A percentile compares a stretch with the other conserved stretches of the same genome.
phyloP scores from a whole-genome alignment of 2,113 vertebrate genomes.

The Ranitomeya variabilis region DNA sequence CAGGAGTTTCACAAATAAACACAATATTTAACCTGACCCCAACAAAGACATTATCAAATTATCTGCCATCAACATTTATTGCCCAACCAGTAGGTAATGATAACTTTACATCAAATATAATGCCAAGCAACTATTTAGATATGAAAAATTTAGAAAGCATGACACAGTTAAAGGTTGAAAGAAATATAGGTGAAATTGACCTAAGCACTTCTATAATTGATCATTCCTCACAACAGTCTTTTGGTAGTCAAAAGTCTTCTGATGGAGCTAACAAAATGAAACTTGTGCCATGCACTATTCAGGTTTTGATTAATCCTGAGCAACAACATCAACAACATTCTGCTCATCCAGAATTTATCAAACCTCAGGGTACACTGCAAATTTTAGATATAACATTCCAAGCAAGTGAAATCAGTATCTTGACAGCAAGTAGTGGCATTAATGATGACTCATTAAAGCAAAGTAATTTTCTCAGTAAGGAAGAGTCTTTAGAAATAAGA shows the following conservation, averaged over 20 bases:
- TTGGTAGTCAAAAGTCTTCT: not conserved
- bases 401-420: slow-evolving; percentile 51
- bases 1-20: slow-evolving; percentile 16
- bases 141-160: not conserved
- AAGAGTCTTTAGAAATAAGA: not conserved
- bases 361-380: not conserved
- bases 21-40: slow-evolving; percentile 20
- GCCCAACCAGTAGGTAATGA: slow-evolving; percentile 23
- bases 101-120: not conserved
- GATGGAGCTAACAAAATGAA: not conserved
- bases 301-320: slow-evolving; percentile 9
- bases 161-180: not conserved
- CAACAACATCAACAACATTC: not conserved
- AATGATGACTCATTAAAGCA: not conserved
- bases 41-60: slow-evolving; percentile 53
- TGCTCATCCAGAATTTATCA: not conserved
- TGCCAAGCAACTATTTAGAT: not conserved
- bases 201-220: not conserved
- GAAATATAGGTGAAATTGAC: not conserved
- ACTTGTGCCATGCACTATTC: slow-evolving; percentile 40
- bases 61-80: slow-evolving; percentile 53
- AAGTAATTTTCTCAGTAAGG: not conserved
- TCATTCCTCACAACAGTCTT: not conserved
- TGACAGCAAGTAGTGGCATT: not conserved
- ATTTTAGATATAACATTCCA: slow-evolving; percentile 41